These are phyloP conservation scores for Macaca fascicularis DNA, from an alignment of 2,113 vertebrate genomes.

Conservation along the genomic window DNA sequence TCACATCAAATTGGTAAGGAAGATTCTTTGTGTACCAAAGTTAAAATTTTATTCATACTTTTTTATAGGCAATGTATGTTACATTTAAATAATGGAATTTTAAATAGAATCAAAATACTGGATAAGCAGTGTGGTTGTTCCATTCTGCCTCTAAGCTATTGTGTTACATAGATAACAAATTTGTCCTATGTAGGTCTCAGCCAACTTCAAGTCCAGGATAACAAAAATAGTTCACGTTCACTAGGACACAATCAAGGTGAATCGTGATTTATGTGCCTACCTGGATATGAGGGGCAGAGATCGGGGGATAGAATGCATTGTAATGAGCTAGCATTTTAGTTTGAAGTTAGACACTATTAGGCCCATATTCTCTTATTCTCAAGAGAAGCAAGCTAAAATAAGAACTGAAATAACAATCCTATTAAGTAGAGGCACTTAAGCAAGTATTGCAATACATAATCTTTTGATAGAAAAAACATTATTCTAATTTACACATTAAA, in stretches of 20 bases:
- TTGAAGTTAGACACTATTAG: neutral
- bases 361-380: neutral
- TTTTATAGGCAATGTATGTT: neutral
- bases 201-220: neutral
- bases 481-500: neutral
- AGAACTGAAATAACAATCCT: neutral
- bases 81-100: neutral
- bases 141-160: neutral
- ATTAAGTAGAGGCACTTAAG: neutral
- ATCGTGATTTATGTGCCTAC: neutral
- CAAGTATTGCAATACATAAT: neutral
- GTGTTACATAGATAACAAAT: neutral
- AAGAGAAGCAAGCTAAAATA: neutral
- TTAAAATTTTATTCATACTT: neutral
- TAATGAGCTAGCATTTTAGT: neutral
- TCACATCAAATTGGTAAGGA: neutral
- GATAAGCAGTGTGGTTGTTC: neutral
- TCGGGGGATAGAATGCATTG: neutral
- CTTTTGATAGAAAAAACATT: neutral
- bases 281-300: neutral
- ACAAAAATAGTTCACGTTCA: neutral
- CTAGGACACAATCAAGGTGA: neutral
- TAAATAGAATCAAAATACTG: neutral
- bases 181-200: neutral
- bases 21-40: neutral